These are phyloP conservation scores for Motacilla tschutschensis DNA, from an alignment of 2,113 vertebrate species.

Conservation along the genomic window DNA sequence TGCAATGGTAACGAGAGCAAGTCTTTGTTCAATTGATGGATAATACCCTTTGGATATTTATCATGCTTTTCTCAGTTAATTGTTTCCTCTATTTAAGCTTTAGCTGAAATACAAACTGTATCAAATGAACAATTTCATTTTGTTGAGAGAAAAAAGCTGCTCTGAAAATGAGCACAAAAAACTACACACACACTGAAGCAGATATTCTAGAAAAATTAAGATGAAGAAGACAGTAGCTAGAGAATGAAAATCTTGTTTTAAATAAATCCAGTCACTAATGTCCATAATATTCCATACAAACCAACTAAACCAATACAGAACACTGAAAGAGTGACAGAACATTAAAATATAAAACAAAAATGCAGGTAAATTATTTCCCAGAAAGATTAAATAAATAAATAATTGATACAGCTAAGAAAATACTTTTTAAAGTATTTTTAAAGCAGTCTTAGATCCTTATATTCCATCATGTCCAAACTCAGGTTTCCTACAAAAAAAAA, in stretches of 20 bases:
- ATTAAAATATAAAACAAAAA: neutral
- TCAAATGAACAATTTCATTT: neutral
- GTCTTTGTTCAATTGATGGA: neutral
- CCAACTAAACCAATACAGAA: neutral
- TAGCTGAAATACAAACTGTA: neutral
- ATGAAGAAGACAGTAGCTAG: neutral
- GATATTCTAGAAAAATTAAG: neutral
- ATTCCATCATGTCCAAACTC: neutral
- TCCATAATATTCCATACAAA: neutral
- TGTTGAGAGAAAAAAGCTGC: neutral
- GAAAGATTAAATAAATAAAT: neutral
- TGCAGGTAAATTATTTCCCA: neutral
- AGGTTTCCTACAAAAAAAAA: neutral
- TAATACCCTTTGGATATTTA: slow-evolving; percentile 2
- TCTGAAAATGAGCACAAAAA: neutral
- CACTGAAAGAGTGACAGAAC: neutral
- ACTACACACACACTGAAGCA: accelerated
- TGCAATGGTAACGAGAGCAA: neutral
- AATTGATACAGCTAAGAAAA: neutral
- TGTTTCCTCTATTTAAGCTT: neutral
- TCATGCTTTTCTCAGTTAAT: neutral
- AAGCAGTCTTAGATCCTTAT: neutral
- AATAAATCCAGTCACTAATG: neutral
- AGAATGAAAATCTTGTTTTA: neutral
- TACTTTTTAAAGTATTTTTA: neutral